Conservation (phyloP, 2,113 vertebrate genomes). For the chimpanzee (Pan troglodytes) region DNA sequence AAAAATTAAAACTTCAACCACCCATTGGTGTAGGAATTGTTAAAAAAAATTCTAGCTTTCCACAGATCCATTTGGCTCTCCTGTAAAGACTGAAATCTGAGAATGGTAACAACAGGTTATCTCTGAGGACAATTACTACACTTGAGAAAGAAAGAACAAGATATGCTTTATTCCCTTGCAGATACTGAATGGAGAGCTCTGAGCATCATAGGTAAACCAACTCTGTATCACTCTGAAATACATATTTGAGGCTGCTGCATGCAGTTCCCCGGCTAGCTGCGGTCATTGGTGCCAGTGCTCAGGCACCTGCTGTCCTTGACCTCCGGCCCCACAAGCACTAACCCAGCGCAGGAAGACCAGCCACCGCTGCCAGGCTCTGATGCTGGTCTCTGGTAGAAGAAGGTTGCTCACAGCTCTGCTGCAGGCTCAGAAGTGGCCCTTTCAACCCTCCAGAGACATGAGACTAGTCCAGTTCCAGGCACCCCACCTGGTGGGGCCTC, state of each 20-base stretch:
- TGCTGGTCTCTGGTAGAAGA: slow-evolving; percentile 50
- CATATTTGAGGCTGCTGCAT: not conserved
- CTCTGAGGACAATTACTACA: not conserved
- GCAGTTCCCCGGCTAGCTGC: rapidly evolving
- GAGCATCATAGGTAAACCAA: too few relatives aligned
- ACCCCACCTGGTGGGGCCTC: slow-evolving; percentile 60
- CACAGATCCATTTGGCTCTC: not conserved
- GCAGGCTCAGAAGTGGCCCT: slow-evolving; percentile 27
- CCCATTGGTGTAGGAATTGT: not conserved
- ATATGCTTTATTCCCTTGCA: not conserved
- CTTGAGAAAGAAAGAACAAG: not conserved
- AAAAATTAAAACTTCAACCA: not conserved
- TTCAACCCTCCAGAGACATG: slow-evolving; percentile 79
- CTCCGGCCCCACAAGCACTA: too few relatives aligned
- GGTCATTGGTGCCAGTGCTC: rapidly evolving
- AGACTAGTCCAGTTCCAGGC: slow-evolving; percentile 91
- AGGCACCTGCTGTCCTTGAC: rapidly evolving
- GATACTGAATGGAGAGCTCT: not conserved
- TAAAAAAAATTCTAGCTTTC: not conserved
- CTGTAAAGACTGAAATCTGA: not conserved
- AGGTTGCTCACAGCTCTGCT: slow-evolving; percentile 4
- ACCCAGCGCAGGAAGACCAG: not conserved
- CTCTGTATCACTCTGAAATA: not conserved
- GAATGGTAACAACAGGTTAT: not conserved
- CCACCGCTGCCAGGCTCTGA: slow-evolving; percentile 43